Evolutionary conservation across 2,888 invertebrate species (phyloP), one percentile per base, ranked within the genome.

Genomic region (Neoaliturus tenellus): DNA sequence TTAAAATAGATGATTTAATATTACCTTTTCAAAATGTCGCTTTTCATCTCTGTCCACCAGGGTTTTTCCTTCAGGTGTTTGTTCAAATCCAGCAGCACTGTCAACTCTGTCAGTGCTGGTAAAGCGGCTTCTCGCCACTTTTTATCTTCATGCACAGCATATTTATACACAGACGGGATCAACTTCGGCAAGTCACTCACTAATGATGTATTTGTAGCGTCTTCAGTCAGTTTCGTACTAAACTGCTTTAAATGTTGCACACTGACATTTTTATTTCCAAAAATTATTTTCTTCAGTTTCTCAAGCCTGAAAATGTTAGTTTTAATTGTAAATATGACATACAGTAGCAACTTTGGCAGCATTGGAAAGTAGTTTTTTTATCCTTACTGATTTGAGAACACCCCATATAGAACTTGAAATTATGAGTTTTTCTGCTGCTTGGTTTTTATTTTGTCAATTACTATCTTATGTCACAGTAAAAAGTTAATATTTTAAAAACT

Each of bases 1-100:
- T n/a, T n/a, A n/a, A n/a, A n/a, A n/a, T n/a, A n/a, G n/a, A n/a
- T n/a, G n/a, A n/a, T n/a, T n/a, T n/a, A n/a, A n/a, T n/a, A n/a
- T 71, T 55, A 82, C 82, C 41, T 73, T 51, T 33, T 35, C 48
- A 73, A 14, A 31, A 82, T 55, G 2, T 35, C 33, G 8, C 28
- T 35, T 17, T 82, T 82, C 39, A 39, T 55, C 33, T 55, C 51
- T 8, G 41, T 23, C 82, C 82, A 82, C 82, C 82, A 82, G 23
- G 48, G 44, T 31, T 51, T 44, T 55, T 73, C 39, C 35, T 82
- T 82, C 14, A 82, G 33, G 20, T 73, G 69, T 8, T 55, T 55
- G 23, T 82, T 82, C 35, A 73, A 35, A 35, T 71, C 73, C 17
- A 82, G 41, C 1, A 82, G 51, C 4, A 12, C 31, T n/a, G 28